phyloP scores from a whole-genome alignment of 2,797 vertebrate genomes.

The Epinephelus malabaricus region DNA sequence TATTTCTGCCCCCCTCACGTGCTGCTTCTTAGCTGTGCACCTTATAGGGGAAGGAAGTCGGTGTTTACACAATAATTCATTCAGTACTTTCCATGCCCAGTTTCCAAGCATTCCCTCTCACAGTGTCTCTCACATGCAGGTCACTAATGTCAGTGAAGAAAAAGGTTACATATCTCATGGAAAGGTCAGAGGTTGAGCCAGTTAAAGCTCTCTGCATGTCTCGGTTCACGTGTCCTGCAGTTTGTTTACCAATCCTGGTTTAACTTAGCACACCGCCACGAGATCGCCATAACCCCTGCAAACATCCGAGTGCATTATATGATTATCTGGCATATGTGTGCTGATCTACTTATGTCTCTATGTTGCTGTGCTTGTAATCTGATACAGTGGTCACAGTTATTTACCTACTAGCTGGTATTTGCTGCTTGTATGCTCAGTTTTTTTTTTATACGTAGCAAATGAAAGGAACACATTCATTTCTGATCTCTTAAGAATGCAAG shows the following conservation, averaged over 20 bases:
- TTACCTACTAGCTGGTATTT: slow-evolving; percentile 69
- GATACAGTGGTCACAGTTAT: slow-evolving; percentile 52
- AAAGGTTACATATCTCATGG: slow-evolving; percentile 23
- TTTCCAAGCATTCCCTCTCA: slow-evolving; percentile 37
- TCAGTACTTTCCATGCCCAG: slow-evolving; percentile 15
- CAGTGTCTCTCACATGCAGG: slow-evolving; percentile 10
- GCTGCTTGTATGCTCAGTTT: slow-evolving; percentile 46
- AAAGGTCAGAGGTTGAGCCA: slow-evolving; percentile 65
- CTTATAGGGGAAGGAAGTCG: slow-evolving; percentile 47
- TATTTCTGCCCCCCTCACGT: slow-evolving; percentile 44
- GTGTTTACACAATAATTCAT: slow-evolving; percentile 50
- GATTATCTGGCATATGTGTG: slow-evolving; percentile 67
- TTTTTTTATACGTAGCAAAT: neutral
- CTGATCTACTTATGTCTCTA: slow-evolving; percentile 82
- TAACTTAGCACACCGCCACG: slow-evolving; percentile 46
- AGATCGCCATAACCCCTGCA: slow-evolving; percentile 40
- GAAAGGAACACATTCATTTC: neutral
- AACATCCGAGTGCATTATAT: slow-evolving; percentile 63
- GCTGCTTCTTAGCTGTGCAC: slow-evolving; percentile 43
- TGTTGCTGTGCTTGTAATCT: slow-evolving; percentile 72
- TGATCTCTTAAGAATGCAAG: neutral
- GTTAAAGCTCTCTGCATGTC: slow-evolving; percentile 52
- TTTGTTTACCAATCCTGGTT: slow-evolving; percentile 66
- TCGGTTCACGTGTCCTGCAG: slow-evolving; percentile 40
- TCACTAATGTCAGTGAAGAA: slow-evolving; percentile 25